Evolutionary conservation across 2,888 invertebrate species (phyloP).

Genomic region (Megamerina dolium): DNA sequence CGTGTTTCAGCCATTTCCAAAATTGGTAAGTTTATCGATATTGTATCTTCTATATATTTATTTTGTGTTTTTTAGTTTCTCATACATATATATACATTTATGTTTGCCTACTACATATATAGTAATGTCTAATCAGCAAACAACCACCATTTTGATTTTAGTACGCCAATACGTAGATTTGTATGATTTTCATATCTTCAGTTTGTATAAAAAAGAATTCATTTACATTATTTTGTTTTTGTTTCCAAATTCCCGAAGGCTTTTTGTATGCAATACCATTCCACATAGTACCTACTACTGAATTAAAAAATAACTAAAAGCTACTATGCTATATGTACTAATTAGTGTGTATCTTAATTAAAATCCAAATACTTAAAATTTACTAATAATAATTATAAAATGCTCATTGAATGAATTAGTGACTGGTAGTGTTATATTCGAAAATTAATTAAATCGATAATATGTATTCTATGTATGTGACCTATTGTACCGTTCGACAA

Average conservation of each 20-base stretch:
- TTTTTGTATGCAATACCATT: constrained; percentile 41
- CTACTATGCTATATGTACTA: not conserved
- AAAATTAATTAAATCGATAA: too few relatives aligned
- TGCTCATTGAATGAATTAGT: constrained; percentile 32
- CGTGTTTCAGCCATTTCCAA: constrained; percentile 39
- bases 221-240: constrained; percentile 14
- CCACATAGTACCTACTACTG: too few relatives aligned
- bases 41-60: not conserved
- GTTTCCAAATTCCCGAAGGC: constrained; percentile 31
- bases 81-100: constrained; percentile 15
- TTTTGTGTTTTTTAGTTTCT: constrained; percentile 11
- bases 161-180: constrained; percentile 19
- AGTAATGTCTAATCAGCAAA: constrained; percentile 11
- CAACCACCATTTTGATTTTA: constrained; percentile 17
- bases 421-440: constrained; percentile 25
- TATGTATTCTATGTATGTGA: too few relatives aligned
- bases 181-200: constrained; percentile 5
- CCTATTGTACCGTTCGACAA: too few relatives aligned
- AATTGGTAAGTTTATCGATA: constrained; percentile 34
- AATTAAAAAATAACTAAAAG: constrained; percentile 16
- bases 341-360: constrained; percentile 42
- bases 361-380: constrained; percentile 21
- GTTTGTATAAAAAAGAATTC: constrained; percentile 6
- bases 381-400: constrained; percentile 5
- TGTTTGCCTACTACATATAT: constrained; percentile 19